These are phyloP conservation scores for Morpho helenor DNA, from an alignment of 2,888 invertebrate species.

Conservation along the genomic window DNA sequence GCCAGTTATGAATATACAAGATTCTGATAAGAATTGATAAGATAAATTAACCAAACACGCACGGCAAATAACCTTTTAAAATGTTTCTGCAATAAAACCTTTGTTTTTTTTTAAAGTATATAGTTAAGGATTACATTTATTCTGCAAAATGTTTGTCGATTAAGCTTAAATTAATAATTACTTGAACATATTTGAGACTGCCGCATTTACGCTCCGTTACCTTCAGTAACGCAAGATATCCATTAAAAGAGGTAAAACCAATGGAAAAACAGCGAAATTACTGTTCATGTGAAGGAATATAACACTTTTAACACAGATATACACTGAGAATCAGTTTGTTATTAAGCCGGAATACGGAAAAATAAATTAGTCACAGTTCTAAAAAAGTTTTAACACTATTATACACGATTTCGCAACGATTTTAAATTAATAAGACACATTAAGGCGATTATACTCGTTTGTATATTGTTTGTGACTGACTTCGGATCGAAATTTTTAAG, in stretches of 20 bases:
- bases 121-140: neutral
- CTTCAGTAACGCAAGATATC: constrained; percentile 50
- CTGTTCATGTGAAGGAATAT: constrained; percentile 11
- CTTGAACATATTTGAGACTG: constrained; percentile 36
- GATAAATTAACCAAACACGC: constrained; percentile 6
- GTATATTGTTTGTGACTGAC: constrained; percentile 64
- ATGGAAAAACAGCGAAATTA: constrained; percentile 44
- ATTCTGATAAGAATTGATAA: constrained; percentile 24
- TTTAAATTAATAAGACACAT: constrained; percentile 37
- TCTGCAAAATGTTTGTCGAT: constrained; percentile 2
- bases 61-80: neutral
- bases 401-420: constrained; percentile 37
- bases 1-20: constrained; percentile 13
- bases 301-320: constrained; percentile 18
- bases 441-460: constrained; percentile 52
- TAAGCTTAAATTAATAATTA: constrained; percentile 6
- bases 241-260: constrained; percentile 53
- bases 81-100: neutral
- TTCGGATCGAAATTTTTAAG: constrained; percentile 52
- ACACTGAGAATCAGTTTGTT: constrained; percentile 18
- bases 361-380: constrained; percentile 8
- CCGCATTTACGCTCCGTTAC: constrained; percentile 58
- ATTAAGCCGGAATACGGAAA: neutral
- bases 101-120: neutral
- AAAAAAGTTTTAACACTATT: constrained; percentile 6